Conservation (phyloP, 2,888 invertebrate species). For the Tachina lurida region DNA sequence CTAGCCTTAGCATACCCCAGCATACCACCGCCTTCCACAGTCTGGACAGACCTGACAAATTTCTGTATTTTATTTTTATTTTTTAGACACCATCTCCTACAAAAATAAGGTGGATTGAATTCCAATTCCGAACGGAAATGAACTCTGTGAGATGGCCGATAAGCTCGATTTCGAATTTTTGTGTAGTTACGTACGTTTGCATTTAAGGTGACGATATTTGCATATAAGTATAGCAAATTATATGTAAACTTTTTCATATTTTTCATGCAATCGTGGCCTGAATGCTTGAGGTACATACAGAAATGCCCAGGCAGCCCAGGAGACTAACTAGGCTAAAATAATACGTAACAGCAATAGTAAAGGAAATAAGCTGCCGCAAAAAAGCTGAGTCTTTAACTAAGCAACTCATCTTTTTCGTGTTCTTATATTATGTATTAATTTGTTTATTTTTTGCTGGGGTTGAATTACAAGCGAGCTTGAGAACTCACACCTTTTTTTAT, state of each 20-base stretch:
- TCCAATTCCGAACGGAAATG: no score
- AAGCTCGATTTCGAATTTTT: no score
- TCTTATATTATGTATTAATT: constrained; percentile 1
- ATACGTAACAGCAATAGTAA: constrained; percentile 1
- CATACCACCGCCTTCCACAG: no score
- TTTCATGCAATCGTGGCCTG: constrained; percentile 60
- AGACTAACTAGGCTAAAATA: constrained; percentile 56
- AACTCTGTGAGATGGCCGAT: no score
- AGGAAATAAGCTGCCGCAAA: not conserved
- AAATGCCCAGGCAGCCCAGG: constrained; percentile 64
- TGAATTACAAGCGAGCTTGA: constrained; percentile 63
- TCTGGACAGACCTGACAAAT: no score
- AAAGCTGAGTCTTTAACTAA: constrained; percentile 59
- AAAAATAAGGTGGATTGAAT: no score
- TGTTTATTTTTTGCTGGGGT: constrained; percentile 39
- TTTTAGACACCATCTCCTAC: no score
- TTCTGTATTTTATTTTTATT: no score
- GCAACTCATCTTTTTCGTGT: constrained; percentile 65
- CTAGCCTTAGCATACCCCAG: no score
- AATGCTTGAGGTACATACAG: constrained; percentile 59
- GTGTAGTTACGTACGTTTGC: no score
- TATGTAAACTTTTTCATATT: constrained; percentile 26
- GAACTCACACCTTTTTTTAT: constrained; percentile 46
- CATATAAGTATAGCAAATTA: not conserved
- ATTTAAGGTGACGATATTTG: no score